Evolutionary conservation across 2,797 vertebrate genomes (phyloP).

Genomic region (Parauchenoglanis ngamensis): DNA sequence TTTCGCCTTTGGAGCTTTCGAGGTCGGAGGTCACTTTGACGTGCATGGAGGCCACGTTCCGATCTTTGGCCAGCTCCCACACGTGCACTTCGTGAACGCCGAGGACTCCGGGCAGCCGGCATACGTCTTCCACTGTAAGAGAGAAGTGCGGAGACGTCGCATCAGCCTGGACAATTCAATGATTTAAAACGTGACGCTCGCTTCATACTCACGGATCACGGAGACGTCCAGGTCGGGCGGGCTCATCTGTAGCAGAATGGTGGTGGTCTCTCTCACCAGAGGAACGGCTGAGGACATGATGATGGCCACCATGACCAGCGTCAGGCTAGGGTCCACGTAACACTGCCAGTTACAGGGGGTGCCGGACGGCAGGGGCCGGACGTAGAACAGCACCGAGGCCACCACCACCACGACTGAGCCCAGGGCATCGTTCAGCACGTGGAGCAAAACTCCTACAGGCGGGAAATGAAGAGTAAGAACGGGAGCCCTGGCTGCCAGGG

Average conservation of each 20-base stretch:
- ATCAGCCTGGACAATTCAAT: not conserved
- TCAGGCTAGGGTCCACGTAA: constrained; percentile 84
- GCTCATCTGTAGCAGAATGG: constrained; percentile 83
- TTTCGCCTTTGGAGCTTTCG: constrained; percentile 31
- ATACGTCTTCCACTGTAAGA: constrained; percentile 70
- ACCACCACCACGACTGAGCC: constrained; percentile 84
- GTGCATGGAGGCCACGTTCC: constrained; percentile 81
- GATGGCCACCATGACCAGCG: constrained; percentile 81
- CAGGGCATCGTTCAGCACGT: constrained; percentile 84
- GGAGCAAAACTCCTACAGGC: constrained; percentile 81
- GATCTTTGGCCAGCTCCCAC: constrained; percentile 79
- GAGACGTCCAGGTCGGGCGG: constrained; percentile 74
- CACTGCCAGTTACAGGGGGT: constrained; percentile 82
- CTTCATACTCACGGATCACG: constrained; percentile 73
- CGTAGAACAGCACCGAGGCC: constrained; percentile 80
- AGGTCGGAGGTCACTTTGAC: constrained; percentile 68
- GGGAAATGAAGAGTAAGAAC: not conserved
- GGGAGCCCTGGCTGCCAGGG: not conserved
- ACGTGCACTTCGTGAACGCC: constrained; percentile 80
- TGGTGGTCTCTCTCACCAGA: constrained; percentile 80
- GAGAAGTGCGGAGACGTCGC: not conserved
- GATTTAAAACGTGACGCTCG: too few species aligned
- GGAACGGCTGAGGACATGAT: constrained; percentile 80
- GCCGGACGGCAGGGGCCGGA: constrained; percentile 63
- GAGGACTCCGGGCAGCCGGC: constrained; percentile 67